phyloP scores from a whole-genome alignment of 2,797 vertebrate species.

The Notolepis coatsorum region DNA sequence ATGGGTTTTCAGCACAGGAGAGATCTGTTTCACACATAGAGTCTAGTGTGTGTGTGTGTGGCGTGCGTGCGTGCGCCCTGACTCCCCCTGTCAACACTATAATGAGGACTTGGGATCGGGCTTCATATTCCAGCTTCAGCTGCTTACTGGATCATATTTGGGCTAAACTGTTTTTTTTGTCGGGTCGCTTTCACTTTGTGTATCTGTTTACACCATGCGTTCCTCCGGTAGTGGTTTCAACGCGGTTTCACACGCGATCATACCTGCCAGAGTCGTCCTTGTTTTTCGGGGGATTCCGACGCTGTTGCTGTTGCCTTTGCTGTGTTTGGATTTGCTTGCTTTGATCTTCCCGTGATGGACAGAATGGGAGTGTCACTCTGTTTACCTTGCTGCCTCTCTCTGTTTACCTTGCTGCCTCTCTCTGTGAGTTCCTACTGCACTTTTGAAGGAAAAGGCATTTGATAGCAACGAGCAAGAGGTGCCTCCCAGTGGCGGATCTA shows the following conservation, averaged over 20 bases:
- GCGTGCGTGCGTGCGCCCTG: constrained; percentile 50
- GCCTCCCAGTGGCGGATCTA: constrained; percentile 37
- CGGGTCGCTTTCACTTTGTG: constrained; percentile 26
- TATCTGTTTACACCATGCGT: constrained; percentile 9
- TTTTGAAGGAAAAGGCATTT: constrained; percentile 8
- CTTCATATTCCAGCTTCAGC: constrained; percentile 49
- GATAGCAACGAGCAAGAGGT: constrained; percentile 14
- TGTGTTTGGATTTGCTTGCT: constrained; percentile 38
- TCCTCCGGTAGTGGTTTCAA: background rate
- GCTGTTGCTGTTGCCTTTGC: constrained; percentile 8
- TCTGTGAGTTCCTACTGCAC: background rate
- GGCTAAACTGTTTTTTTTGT: constrained; percentile 34
- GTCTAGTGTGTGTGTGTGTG: constrained; percentile 35
- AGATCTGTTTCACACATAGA: constrained; percentile 57
- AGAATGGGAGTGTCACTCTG: constrained; percentile 17
- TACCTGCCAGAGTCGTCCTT: background rate
- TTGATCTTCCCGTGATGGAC: constrained; percentile 29
- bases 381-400: constrained; percentile 21
- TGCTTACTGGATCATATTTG: constrained; percentile 40
- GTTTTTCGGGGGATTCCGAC: background rate
- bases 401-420: constrained; percentile 21
- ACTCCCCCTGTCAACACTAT: constrained; percentile 54
- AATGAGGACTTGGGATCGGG: constrained; percentile 61
- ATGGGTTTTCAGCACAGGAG: constrained; percentile 32
- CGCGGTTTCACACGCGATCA: constrained; percentile 2